phyloP scores from a whole-genome alignment of 2,888 invertebrate genomes.

The Drosophila incognita region DNA sequence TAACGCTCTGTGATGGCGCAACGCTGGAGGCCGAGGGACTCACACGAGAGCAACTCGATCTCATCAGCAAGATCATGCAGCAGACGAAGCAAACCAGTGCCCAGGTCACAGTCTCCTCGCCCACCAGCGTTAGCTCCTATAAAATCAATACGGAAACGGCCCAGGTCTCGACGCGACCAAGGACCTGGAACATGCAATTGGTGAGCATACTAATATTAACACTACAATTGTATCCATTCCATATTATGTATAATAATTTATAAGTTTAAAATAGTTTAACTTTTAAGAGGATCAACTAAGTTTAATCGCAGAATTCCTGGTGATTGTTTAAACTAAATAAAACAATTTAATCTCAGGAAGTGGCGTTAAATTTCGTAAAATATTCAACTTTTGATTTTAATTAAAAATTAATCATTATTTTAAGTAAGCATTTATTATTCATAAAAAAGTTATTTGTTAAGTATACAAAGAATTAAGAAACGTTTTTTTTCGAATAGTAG shows the following conservation, averaged over 20 bases:
- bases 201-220: slow-evolving; percentile 53
- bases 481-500: background rate
- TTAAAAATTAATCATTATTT: background rate
- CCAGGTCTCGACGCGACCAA: slow-evolving; percentile 79
- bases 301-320: background rate
- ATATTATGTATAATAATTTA: background rate
- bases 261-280: background rate
- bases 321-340: background rate
- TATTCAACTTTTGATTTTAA: background rate
- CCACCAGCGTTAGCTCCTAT: slow-evolving; percentile 83
- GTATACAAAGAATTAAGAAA: background rate
- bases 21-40: slow-evolving; percentile 87
- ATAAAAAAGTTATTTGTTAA: background rate
- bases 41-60: slow-evolving; percentile 90
- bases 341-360: background rate
- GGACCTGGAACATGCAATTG: slow-evolving; percentile 87
- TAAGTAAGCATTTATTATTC: background rate
- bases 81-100: slow-evolving; percentile 89
- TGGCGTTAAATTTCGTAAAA: background rate
- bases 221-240: accelerated
- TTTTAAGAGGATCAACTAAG: background rate
- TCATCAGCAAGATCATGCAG: slow-evolving; percentile 92
- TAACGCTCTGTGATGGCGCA: slow-evolving; percentile 84
- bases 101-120: slow-evolving; percentile 84
- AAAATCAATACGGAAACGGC: slow-evolving; percentile 79